Base-by-base conservation (phyloP, 2,888 invertebrate genomes). In the Lasioglossum oenotherae region DNA sequence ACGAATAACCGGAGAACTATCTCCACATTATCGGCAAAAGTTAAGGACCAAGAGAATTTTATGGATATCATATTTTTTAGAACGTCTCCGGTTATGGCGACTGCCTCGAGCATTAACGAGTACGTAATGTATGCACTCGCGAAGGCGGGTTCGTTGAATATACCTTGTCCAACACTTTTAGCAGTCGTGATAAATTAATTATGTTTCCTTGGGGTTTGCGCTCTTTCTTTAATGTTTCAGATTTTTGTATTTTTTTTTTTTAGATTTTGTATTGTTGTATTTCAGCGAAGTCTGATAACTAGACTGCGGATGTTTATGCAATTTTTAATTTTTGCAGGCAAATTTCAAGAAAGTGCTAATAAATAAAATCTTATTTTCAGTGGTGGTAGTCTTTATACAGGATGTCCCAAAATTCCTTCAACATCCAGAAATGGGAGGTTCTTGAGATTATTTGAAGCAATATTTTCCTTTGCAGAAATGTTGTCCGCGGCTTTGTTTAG, bases 61-160 rank as follows among this genome's bases (percentile, higher is more conserved):
- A 67, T 38, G 67, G 35, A 38, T 35, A 35, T 67, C 67, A 67
- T 35, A 67, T 38, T 67, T 67, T 67, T 67, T 67, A 67, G 64
- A 64, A 64, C 16, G 31, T 64, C 64, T 31, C 64, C 16, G 31
- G 64, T 64, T 64, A 31, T 64, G 31, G 64, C 64, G 27, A 64
- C 64, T 8, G 31, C 64, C 64, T 64, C 31, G 31, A n/a, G 27
- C 31, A 31, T 31, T 31, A 19, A 31, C 16, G 31, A 64, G 16
- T 64, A 57, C 57, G n/a, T 57, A 64, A 31, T 31, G 12, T 27
- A 31, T 64, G 31, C 64, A 12, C 31, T 64, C 64, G 64, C 64
- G 14, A 31, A 64, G 31, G 14, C 27, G 1, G 27, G 4, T 5
- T 5, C 27, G 14, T 27, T 60, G 60, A 60, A 27, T 31, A 19